Conservation (phyloP, 2,113 vertebrate species). For the Salvelinus sp. region DNA sequence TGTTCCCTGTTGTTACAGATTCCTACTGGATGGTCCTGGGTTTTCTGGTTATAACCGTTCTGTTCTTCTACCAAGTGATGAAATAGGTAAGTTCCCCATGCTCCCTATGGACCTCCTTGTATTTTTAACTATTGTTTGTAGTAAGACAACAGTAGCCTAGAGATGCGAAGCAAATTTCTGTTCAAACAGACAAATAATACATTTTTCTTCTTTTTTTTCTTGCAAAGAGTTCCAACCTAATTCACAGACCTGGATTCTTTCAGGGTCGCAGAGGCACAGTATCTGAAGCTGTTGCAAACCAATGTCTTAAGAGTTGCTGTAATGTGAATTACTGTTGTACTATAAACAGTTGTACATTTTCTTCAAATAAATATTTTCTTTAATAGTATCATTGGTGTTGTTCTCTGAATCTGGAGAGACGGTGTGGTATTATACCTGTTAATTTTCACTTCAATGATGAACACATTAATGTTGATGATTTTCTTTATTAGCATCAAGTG, state of each 20-base stretch:
- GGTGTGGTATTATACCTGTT: too few relatives aligned
- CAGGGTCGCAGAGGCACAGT: neutral
- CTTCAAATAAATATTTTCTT: neutral
- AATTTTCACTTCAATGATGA: neutral
- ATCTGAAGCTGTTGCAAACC: neutral
- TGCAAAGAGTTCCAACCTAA: neutral
- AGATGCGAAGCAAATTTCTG: neutral
- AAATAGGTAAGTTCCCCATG: constrained; percentile 29
- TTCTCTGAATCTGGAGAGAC: neutral
- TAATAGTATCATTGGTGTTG: neutral
- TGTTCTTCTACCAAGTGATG: constrained; percentile 72
- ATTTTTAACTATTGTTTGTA: neutral
- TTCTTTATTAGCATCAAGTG: constrained; percentile 78
- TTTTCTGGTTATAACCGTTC: constrained; percentile 61
- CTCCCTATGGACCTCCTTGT: neutral
- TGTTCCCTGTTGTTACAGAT: constrained; percentile 44
- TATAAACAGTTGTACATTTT: neutral
- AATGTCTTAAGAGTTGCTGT: neutral
- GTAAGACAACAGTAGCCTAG: neutral
- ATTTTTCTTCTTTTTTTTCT: too few relatives aligned
- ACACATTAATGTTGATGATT: constrained; percentile 49
- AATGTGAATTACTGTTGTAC: neutral
- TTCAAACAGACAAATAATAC: too few relatives aligned
- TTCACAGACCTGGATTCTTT: neutral
- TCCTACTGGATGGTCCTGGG: constrained; percentile 66